phyloP scores from a whole-genome alignment of 1,140 invertebrate species.

The Lepidotrigona ventralis region DNA sequence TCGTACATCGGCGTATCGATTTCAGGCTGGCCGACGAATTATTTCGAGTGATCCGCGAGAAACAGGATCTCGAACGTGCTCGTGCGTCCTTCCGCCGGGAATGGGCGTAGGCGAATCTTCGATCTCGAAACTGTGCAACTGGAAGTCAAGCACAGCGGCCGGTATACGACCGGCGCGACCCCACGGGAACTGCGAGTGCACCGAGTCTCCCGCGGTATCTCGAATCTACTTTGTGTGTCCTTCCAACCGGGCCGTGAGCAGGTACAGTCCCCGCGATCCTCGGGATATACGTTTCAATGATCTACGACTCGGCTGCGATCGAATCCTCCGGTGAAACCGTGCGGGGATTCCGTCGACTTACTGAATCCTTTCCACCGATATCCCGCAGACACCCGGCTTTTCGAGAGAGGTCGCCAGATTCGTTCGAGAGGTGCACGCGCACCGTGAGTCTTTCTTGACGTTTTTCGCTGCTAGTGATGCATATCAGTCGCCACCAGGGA shows the following conservation, averaged over 20 bases:
- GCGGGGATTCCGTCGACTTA: constrained; percentile 46
- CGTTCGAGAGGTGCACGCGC: too few species aligned
- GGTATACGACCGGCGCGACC: constrained; percentile 64
- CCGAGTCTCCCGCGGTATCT: constrained; percentile 66
- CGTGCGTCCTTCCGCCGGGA: constrained; percentile 43
- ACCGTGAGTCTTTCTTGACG: too few species aligned
- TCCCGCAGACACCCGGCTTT: constrained; percentile 11
- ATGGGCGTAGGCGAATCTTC: constrained; percentile 77
- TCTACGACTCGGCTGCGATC: constrained; percentile 57
- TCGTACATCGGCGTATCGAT: constrained; percentile 53
- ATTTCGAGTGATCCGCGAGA: constrained; percentile 51
- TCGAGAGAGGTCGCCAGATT: neutral
- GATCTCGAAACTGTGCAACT: constrained; percentile 66
- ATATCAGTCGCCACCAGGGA: neutral
- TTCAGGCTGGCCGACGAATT: constrained; percentile 50
- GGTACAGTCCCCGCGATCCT: constrained; percentile 62
- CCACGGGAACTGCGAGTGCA: constrained; percentile 73
- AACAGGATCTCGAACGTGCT: constrained; percentile 58
- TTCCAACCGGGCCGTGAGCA: constrained; percentile 63
- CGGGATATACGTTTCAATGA: constrained; percentile 70
- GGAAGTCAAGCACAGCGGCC: constrained; percentile 64
- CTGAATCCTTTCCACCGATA: constrained; percentile 35
- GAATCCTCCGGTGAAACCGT: constrained; percentile 40
- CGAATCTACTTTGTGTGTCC: constrained; percentile 78
- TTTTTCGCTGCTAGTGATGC: neutral